A percentile compares a stretch with the other conserved stretches of the same genome.
These are phyloP conservation scores for Spilosoma lubricipeda DNA, from an alignment of 2,888 invertebrate species.

Conservation along the genomic window DNA sequence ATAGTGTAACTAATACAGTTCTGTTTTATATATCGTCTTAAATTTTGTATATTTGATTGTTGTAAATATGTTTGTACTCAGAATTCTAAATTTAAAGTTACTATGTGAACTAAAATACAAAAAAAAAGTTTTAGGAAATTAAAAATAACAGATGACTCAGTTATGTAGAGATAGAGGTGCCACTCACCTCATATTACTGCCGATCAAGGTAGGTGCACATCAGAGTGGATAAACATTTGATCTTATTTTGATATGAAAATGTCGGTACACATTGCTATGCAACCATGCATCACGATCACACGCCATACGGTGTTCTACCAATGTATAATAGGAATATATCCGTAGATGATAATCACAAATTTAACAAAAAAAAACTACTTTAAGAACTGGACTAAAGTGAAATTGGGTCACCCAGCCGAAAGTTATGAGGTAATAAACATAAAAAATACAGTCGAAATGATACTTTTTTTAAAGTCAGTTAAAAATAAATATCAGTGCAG, in stretches of 20 bases:
- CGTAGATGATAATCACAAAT: too few relatives aligned
- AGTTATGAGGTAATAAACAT: too few relatives aligned
- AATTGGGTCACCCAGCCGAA: too few relatives aligned
- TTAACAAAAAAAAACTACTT: too few relatives aligned
- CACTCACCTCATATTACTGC: slow-evolving; percentile 16
- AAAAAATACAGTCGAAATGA: too few relatives aligned
- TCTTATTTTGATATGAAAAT: slow-evolving; percentile 12
- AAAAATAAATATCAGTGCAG: too few relatives aligned
- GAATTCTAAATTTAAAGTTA: not conserved
- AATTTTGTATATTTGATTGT: not conserved
- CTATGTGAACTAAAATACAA: not conserved
- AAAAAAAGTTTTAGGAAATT: not conserved
- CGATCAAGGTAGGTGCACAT: slow-evolving; percentile 16
- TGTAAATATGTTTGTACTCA: not conserved
- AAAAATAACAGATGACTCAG: not conserved
- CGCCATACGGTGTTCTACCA: slow-evolving; percentile 16
- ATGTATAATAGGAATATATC: slow-evolving; percentile 23
- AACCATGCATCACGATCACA: not conserved
- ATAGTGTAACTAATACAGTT: too few relatives aligned
- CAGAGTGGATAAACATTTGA: slow-evolving; percentile 15
- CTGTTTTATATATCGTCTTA: too few relatives aligned
- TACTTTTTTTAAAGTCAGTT: too few relatives aligned
- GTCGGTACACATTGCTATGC: slow-evolving; percentile 12
- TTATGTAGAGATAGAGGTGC: not conserved
- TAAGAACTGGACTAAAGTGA: too few relatives aligned